phyloP scores from a whole-genome alignment of 1,140 invertebrate species.

The Drosophila sp. region DNA sequence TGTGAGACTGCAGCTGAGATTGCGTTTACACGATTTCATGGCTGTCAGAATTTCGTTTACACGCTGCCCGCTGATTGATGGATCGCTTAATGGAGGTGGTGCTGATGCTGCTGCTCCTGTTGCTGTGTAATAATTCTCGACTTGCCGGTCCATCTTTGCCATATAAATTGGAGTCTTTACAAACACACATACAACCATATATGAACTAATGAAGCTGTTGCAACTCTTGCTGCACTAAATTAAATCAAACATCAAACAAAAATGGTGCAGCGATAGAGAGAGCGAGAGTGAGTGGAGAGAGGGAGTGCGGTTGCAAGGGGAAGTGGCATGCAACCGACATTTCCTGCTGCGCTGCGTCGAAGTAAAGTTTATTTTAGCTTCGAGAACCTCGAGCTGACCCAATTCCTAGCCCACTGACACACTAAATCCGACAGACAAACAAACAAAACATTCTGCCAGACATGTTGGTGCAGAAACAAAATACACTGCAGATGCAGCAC shows the following conservation, averaged over 20 bases:
- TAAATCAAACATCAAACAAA: conserved; percentile 54
- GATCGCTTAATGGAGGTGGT: conserved; percentile 47
- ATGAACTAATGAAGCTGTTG: conserved; percentile 51
- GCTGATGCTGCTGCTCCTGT: neutral
- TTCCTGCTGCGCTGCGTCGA: conserved; percentile 40
- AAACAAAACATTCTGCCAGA: conserved; percentile 24
- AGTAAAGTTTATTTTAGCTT: conserved; percentile 62
- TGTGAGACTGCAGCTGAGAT: conserved; percentile 58
- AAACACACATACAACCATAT: conserved; percentile 9
- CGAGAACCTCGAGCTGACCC: conserved; percentile 50
- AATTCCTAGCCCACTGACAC: conserved; percentile 52
- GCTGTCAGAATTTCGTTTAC: conserved; percentile 71
- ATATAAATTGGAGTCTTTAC: neutral
- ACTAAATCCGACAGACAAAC: conserved; percentile 24
- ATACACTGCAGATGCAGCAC: conserved; percentile 41
- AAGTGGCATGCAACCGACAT: conserved; percentile 43
- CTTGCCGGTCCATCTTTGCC: conserved; percentile 6
- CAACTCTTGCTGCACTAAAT: conserved; percentile 32
- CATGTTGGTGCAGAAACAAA: conserved; percentile 47
- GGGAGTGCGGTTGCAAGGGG: neutral
- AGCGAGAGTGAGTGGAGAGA: too few relatives aligned
- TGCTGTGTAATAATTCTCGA: conserved; percentile 9
- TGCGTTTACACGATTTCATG: conserved; percentile 76
- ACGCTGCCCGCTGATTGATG: conserved; percentile 69
- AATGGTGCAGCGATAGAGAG: conserved; percentile 14